Percentiles rank a stretch among this genome's conserved stretches.
Conservation (phyloP, 2,113 vertebrate genomes). For the Madoqua kirkii region DNA sequence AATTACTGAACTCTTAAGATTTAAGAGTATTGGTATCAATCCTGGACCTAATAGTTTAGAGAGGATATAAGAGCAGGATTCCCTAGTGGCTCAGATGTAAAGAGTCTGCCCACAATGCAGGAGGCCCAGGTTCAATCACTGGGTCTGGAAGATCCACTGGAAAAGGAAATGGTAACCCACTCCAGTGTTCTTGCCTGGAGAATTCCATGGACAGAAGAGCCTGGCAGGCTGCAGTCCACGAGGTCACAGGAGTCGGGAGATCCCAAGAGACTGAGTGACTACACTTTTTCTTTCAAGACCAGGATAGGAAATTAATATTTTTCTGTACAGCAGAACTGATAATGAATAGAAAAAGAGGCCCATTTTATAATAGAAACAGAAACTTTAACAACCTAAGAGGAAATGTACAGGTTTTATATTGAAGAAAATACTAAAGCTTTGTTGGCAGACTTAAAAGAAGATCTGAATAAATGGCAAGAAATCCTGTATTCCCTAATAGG, state of each 20-base stretch:
- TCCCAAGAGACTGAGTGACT: background rate
- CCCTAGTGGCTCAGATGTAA: background rate
- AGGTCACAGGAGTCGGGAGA: background rate
- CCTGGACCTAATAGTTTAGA: background rate
- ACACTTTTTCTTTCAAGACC: background rate
- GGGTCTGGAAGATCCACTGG: background rate
- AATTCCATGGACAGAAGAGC: background rate
- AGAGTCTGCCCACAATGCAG: background rate
- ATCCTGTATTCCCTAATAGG: background rate
- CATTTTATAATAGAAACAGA: background rate
- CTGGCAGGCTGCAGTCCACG: background rate
- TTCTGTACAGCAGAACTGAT: background rate
- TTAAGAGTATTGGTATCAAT: background rate
- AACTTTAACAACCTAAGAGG: background rate
- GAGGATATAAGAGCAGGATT: background rate
- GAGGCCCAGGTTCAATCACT: background rate
- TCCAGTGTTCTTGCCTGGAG: background rate
- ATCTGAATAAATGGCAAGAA: slow-evolving; percentile 12
- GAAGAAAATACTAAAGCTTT: slow-evolving; percentile 29
- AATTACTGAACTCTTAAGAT: background rate
- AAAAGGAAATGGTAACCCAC: background rate
- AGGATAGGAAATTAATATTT: background rate
- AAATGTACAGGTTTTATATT: background rate
- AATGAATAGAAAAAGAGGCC: background rate
- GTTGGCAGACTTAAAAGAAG: background rate